Percentiles rank a stretch among this genome's conserved stretches.
phyloP scores from a whole-genome alignment of 2,113 vertebrate species.

The Grus americana region DNA sequence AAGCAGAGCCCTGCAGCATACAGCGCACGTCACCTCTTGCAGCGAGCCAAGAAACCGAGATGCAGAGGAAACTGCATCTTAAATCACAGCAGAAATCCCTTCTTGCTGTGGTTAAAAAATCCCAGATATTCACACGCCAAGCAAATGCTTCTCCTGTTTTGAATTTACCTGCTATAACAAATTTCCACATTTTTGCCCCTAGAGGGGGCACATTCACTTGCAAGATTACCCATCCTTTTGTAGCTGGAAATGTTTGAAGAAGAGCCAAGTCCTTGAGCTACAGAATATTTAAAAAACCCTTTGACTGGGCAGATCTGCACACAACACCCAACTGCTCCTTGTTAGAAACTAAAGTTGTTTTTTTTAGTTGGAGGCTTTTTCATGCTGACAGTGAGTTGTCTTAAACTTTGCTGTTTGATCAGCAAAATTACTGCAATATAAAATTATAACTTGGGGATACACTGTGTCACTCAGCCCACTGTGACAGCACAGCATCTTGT shows the following conservation, averaged over 20 bases:
- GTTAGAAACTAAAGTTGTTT: neutral
- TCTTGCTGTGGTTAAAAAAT: neutral
- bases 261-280: constrained; percentile 38
- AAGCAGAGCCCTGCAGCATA: neutral
- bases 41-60: accelerated
- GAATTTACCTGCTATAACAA: neutral
- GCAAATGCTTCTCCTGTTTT: neutral
- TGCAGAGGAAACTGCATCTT: neutral
- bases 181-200: constrained; percentile 30
- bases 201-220: constrained; percentile 45
- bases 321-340: neutral
- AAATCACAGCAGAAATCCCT: neutral
- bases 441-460: neutral
- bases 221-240: neutral
- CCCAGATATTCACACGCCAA: neutral
- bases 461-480: neutral
- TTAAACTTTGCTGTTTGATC: neutral
- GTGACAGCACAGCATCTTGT: neutral
- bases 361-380: neutral
- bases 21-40: neutral
- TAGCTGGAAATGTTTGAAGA: neutral
- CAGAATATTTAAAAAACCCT: neutral
- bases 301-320: neutral
- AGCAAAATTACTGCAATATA: neutral
- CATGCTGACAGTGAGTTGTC: neutral